Conservation (phyloP, 2,113 vertebrate genomes). For the Nothoprocta pentlandii region DNA sequence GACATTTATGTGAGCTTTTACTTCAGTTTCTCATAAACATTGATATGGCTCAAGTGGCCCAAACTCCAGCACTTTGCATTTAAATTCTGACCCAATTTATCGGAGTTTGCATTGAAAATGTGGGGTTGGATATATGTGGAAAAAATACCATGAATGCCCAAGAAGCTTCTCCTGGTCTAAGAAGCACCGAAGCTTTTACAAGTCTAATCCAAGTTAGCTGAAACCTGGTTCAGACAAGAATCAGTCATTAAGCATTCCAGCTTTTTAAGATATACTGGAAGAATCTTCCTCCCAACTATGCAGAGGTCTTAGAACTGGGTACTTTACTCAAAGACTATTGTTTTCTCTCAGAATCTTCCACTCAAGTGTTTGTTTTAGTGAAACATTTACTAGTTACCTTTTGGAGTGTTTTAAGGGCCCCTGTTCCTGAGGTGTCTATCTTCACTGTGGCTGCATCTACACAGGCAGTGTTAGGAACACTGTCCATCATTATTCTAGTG, state of each 20-base stretch:
- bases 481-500: neutral
- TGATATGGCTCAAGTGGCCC: neutral
- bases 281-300: neutral
- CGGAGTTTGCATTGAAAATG: neutral
- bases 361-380: conserved; percentile 11
- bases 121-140: neutral
- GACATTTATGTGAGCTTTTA: neutral
- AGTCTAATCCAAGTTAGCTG: neutral
- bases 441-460: neutral
- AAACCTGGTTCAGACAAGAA: neutral
- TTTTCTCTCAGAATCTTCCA: neutral
- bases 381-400: conserved; percentile 41
- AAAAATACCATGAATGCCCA: neutral
- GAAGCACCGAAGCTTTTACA: neutral
- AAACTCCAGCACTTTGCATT: neutral
- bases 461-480: neutral
- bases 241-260: neutral
- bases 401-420: neutral
- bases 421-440: neutral
- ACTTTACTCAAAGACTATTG: neutral
- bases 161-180: neutral
- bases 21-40: conserved; percentile 1
- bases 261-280: neutral
- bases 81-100: neutral
- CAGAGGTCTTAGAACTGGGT: neutral